Percentiles rank a stretch among this genome's conserved stretches.
Conservation (phyloP, 2,113 vertebrate genomes). For the Camelus bactrianus region DNA sequence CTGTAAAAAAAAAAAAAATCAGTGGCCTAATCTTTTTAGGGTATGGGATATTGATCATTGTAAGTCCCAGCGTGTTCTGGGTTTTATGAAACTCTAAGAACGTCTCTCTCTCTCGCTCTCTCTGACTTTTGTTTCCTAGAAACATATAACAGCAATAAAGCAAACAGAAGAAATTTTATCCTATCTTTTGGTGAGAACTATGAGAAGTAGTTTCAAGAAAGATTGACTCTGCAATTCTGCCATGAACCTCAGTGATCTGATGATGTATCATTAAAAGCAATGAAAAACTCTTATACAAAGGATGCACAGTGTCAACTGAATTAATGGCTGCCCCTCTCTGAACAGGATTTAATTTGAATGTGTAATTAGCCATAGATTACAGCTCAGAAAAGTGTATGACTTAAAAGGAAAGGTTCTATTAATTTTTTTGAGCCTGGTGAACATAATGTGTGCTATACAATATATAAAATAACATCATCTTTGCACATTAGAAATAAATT, state of each 20-base stretch:
- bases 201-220: conserved; percentile 39
- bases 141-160: neutral
- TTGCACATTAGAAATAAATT: conserved; percentile 54
- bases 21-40: neutral
- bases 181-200: conserved; percentile 35
- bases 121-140: conserved; percentile 38
- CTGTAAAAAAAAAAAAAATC: no score
- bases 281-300: neutral
- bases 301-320: neutral
- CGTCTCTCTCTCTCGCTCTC: neutral
- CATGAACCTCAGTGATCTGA: neutral
- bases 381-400: conserved; percentile 42
- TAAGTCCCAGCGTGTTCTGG: neutral
- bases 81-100: neutral
- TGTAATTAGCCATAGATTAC: conserved; percentile 62
- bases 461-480: conserved; percentile 48
- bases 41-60: neutral
- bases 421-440: conserved; percentile 58
- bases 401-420: conserved; percentile 67
- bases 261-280: neutral
- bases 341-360: conserved; percentile 69
- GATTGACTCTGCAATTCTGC: neutral
- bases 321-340: conserved; percentile 54
- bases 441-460: neutral
- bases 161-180: neutral